Evolutionary conservation across 2,888 invertebrate species (phyloP), one percentile per base, ranked within the genome.

Genomic region (Parnassius apollo): DNA sequence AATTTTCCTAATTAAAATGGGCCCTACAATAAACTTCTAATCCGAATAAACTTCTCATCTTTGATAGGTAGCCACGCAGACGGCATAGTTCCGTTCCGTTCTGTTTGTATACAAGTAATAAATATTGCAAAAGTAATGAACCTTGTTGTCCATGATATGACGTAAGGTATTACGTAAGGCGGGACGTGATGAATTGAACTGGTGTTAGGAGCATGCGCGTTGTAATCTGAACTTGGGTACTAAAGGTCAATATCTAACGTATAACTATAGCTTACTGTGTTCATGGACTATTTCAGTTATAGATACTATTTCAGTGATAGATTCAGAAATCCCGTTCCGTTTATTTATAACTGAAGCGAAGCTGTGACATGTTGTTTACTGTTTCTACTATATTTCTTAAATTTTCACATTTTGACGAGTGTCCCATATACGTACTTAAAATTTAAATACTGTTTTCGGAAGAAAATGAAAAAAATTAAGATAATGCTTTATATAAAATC

Each of bases 111-210:
- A 54, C 42, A 44, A 11, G 11, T 11, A 11, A 44, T 46, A 1
- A 46, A 46, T 12, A 11, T 46, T 46, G 46, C 46, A 46, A 46
- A 46, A 12, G 12, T 18, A 45, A 54, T 22, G 22, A 46, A 22
- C 3, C 8, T 52, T 4, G 52, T 52, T 35, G 51, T 52, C 35
- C 11, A 10, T 10, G 8, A 7, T 18, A 50, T 35, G 35, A 35
- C 35, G 35, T 35, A 35, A 35, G 18, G 9, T 55, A 44, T 58
- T 62, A 62, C 57, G 49, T 54, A 62, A 58, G 57, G 25, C 44
- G 42, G 22, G 51, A 53, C n/a, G 45, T 1, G 13, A 57, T 62
- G 54, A 62, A 58, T 53, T 57, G 57, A 52, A 11, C 18, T 42
- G 35, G 25, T 45, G 9, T 51, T 9, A 52, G 13, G 13, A 46